Base-by-base conservation (phyloP, 2,113 vertebrate genomes). In the Oophaga pumilio region DNA sequence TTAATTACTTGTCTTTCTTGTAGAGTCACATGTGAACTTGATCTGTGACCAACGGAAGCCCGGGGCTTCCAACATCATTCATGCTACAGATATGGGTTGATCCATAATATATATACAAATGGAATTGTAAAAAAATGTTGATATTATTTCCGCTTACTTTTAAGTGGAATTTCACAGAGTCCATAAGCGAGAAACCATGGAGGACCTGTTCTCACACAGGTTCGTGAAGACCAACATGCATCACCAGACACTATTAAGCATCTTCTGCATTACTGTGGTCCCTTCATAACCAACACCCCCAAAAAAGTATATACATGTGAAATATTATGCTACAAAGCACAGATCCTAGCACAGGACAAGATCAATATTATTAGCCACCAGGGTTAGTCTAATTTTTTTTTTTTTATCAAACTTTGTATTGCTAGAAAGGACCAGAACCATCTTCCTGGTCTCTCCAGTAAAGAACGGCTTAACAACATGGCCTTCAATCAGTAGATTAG, bases 281-380 rank as follows among this genome's bases (percentile, higher is more conserved):
- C 22, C 18, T 69, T 33, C 26, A 33, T 14, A 33, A 69, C 26
- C 4, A 69, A 69, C 26, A 69, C 20, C 6, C 33, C 2, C 12
- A 64, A 68, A 68, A 24, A 60, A 26, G 60, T 49, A 49, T 8
- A 83, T 83, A 88, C 87, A 88, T 88, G 87, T 88, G 87, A 88
- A 88, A 88, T 84, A 68, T 17, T 20, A 77, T 64, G n/a, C 62
- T 50, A 64, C 79, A 82, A 59, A 26, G 83, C 50, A 80, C 22
- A 73, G 9, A 17, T 28, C 11, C 79, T 53, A 53, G 53, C 33
- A 28, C n/a, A 24, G 52, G n/a, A 24, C 33, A 57, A 62, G 57
- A 74, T 49, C 66, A 24, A 79, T 17, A 43, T n/a, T 86, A 68
- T 50, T 18, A 22, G 52, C 53, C 26, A 78, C 50, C 66, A 43